Evolutionary conservation across 2,888 invertebrate species (phyloP).

Genomic region (Cordilura impudica): DNA sequence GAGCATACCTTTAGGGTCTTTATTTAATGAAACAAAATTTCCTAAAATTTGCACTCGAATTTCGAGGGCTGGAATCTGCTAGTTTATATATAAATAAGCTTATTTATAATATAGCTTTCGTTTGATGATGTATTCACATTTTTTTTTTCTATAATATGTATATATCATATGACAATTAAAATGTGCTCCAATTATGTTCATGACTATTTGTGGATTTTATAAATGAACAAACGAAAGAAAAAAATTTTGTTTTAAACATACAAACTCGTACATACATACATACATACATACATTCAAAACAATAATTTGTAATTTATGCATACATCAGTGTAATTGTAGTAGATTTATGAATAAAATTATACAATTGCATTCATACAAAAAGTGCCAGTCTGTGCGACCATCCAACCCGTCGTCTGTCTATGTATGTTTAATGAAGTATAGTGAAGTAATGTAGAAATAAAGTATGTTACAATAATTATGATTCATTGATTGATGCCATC

Average conservation of each 20-base stretch:
- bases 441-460: constrained; percentile 25
- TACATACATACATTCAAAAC: not conserved
- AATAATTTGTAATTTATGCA: constrained; percentile 44
- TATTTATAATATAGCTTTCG: too few relatives aligned
- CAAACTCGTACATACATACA: not conserved
- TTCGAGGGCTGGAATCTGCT: too few relatives aligned
- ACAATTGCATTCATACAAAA: constrained; percentile 31
- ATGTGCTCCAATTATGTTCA: not conserved
- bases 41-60: too few relatives aligned
- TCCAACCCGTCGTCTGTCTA: not conserved
- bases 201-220: constrained; percentile 5
- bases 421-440: constrained; percentile 29
- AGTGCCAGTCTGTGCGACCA: not conserved
- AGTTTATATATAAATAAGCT: too few relatives aligned
- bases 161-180: too few relatives aligned
- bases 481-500: constrained; percentile 46
- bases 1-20: too few relatives aligned
- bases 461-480: constrained; percentile 46
- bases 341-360: constrained; percentile 36
- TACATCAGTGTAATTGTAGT: constrained; percentile 47
- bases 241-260: not conserved
- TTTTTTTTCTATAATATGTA: too few relatives aligned
- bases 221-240: not conserved
- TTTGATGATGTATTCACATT: too few relatives aligned
- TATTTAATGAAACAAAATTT: too few relatives aligned